Percentiles rank a stretch among this genome's conserved stretches.
Evolutionary conservation across 2,797 vertebrate genomes (phyloP).

Genomic region (Delichon dasypus): DNA sequence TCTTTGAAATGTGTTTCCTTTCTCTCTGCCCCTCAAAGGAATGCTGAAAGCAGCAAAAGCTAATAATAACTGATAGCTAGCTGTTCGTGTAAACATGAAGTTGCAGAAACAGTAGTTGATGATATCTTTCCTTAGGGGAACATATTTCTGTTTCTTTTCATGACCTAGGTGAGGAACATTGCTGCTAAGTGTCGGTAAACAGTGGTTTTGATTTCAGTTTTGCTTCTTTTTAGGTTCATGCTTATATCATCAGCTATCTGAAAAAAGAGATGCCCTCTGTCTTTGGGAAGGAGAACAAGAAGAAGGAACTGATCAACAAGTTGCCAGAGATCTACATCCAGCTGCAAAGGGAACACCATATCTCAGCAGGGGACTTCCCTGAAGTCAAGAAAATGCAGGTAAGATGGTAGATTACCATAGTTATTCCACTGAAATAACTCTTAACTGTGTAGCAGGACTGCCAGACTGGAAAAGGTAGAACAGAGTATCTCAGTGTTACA

Average conservation of each 20-base stretch:
- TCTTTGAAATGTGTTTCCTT: background rate
- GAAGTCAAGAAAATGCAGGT: conserved; percentile 95
- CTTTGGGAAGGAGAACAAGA: conserved; percentile 96
- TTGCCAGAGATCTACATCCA: conserved; percentile 91
- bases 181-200: background rate
- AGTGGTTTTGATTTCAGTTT: background rate
- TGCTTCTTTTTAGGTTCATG: conserved; percentile 85
- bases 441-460: background rate
- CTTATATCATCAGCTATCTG: conserved; percentile 95
- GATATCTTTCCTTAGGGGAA: background rate
- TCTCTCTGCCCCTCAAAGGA: background rate
- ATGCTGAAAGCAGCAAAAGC: background rate
- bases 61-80: background rate
- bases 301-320: conserved; percentile 88
- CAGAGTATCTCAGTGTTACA: background rate
- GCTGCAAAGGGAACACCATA: conserved; percentile 93
- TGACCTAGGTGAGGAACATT: background rate
- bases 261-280: conserved; percentile 97
- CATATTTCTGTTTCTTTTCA: background rate
- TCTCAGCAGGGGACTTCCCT: conserved; percentile 96
- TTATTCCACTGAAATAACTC: background rate
- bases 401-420: background rate
- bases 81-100: background rate
- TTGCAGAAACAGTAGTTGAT: background rate
- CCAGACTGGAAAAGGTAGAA: background rate